A percentile compares a stretch with the other conserved stretches of the same genome.
phyloP scores from a whole-genome alignment of 2,888 invertebrate species.

The Luperina nickerlii region DNA sequence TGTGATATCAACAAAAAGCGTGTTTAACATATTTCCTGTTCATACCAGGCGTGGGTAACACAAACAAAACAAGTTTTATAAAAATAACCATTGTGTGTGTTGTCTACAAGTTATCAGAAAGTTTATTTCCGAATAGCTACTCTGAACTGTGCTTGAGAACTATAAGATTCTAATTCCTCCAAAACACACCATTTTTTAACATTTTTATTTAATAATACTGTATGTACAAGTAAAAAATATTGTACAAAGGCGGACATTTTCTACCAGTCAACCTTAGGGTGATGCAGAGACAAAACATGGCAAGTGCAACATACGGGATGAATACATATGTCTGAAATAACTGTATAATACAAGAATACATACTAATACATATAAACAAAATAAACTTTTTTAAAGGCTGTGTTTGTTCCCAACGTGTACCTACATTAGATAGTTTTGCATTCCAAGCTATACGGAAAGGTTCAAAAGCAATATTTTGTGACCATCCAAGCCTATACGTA shows the following conservation, averaged over 20 bases:
- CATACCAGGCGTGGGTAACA: background rate
- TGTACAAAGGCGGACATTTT: background rate
- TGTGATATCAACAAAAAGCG: constrained; percentile 28
- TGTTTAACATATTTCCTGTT: constrained; percentile 39
- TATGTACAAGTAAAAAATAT: background rate
- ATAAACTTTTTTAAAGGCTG: background rate
- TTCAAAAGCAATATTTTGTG: constrained; percentile 18
- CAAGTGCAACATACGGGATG: background rate
- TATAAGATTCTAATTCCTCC: background rate
- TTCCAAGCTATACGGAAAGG: constrained; percentile 19
- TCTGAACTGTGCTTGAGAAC: background rate
- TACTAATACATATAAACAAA: background rate
- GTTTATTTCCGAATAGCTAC: background rate
- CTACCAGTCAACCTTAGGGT: background rate
- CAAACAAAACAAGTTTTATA: constrained; percentile 43
- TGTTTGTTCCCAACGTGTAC: constrained; percentile 3
- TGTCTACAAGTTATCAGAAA: background rate
- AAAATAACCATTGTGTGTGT: constrained; percentile 5
- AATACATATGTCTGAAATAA: background rate
- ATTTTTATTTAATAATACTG: background rate
- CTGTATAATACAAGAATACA: background rate
- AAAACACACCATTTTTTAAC: background rate
- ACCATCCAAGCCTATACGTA: constrained; percentile 2
- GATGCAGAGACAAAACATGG: background rate
- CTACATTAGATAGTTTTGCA: constrained; percentile 9